Conservation (phyloP, 2,797 vertebrate genomes). For the Syndactyla subalaris region DNA sequence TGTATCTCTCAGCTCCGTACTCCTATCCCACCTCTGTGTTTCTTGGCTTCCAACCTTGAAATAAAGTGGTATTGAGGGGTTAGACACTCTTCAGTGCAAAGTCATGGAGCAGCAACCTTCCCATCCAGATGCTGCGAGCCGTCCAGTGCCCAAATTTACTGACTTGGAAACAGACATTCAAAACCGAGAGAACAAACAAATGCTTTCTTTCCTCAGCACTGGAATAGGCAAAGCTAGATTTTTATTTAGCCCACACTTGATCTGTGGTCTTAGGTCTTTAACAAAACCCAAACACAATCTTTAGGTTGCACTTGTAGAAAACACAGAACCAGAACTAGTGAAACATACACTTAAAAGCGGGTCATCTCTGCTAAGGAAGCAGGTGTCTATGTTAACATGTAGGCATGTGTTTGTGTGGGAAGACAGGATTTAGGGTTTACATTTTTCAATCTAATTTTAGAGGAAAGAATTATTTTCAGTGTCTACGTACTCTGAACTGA, state of each 20-base stretch:
- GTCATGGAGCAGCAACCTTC: not conserved
- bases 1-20: not conserved
- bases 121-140: not conserved
- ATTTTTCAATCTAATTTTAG: not conserved
- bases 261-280: not conserved
- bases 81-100: not conserved
- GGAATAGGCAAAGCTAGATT: not conserved
- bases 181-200: not conserved
- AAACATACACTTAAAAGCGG: not conserved
- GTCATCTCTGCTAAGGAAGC: not conserved
- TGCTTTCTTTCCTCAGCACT: not conserved
- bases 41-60: not conserved
- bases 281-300: not conserved
- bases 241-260: not conserved
- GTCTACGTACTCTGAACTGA: not conserved
- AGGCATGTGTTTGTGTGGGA: conserved; percentile 2
- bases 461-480: not conserved
- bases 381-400: conserved; percentile 9
- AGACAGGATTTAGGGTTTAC: not conserved
- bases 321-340: not conserved
- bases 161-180: not conserved
- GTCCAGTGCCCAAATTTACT: not conserved
- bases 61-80: not conserved
- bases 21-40: rapidly evolving
- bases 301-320: not conserved